Evolutionary conservation across 2,888 invertebrate species (phyloP).

Genomic region (Ommatoiulus sabulosus): DNA sequence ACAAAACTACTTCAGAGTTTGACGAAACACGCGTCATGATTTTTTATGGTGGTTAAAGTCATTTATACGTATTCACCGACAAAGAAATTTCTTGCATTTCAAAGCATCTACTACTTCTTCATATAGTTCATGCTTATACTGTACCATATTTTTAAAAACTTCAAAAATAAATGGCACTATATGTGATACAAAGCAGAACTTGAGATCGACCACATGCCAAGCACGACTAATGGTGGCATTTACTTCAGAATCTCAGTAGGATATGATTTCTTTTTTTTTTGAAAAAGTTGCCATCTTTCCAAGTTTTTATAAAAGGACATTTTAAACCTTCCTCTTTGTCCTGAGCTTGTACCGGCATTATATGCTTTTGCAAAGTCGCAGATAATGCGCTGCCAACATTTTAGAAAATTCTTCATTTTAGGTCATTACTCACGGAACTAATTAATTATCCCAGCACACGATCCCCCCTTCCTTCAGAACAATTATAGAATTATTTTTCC

Average conservation of each 20-base stretch:
- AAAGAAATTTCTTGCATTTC: no score
- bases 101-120: no score
- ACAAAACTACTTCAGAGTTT: no score
- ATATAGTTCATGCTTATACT: no score
- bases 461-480: not conserved
- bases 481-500: not conserved
- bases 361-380: not conserved
- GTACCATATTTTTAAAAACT: no score
- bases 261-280: not conserved
- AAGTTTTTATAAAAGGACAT: not conserved
- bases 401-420: not conserved
- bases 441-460: not conserved
- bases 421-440: conserved; percentile 19
- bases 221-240: not conserved
- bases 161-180: no score
- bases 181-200: not conserved
- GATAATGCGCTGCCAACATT: not conserved
- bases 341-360: not conserved
- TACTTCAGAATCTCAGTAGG: no score
- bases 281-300: not conserved
- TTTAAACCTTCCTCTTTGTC: not conserved
- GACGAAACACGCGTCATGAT: no score
- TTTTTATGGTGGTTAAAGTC: no score
- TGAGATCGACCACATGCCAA: not conserved
- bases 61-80: no score